Base-by-base conservation (phyloP, 1,140 invertebrate genomes). In the Marisa cornuarietis region DNA sequence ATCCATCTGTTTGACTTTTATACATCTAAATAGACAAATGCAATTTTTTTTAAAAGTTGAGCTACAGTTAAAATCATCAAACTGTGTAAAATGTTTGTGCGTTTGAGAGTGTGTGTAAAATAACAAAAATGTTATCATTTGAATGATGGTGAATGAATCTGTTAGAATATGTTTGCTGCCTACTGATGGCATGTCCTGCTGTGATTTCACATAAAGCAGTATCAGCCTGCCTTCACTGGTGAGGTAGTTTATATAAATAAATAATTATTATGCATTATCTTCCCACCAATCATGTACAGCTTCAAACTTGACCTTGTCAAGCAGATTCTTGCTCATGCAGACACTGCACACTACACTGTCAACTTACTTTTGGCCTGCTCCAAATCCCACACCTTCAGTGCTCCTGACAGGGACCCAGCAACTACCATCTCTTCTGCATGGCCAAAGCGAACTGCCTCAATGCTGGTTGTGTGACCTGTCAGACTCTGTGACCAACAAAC, bases 331-430 rank as follows among this genome's bases (percentile, higher is more conserved):
- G 31, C 6, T 42, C 31, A 42, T 42, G 18, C 62, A 68, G 65
- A 14, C 14, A 24, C 11, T 11, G 65, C 22, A 31, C 62, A 68
- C 6, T 24, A 71, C 31, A 31, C 18, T 71, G 31, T 75, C 49
- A 20, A 81, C 87, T 87, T 87, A 92, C 91, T 91, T 92, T 97
- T 98, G 51, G 96, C 95, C 79, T 96, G 96, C 91, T 99, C 97
- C 81, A 99, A 92, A 89, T 99, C 97, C 97, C 98, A 99, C 80
- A 98, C 95, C 92, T 98, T 98, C 20, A 99, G 92, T 54, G 96
- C 95, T 58, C 98, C 98, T 77, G 95, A 96, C 89, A 96, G 94
- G 69, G 97, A 98, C 13, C 97, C 98, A 62, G 97, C 97, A 90
- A 96, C 97, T 5, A 99, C 97, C 84, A 97, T 93, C 89, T 99